Conservation (phyloP, 1,140 invertebrate species). For the Lineus longissimus region DNA sequence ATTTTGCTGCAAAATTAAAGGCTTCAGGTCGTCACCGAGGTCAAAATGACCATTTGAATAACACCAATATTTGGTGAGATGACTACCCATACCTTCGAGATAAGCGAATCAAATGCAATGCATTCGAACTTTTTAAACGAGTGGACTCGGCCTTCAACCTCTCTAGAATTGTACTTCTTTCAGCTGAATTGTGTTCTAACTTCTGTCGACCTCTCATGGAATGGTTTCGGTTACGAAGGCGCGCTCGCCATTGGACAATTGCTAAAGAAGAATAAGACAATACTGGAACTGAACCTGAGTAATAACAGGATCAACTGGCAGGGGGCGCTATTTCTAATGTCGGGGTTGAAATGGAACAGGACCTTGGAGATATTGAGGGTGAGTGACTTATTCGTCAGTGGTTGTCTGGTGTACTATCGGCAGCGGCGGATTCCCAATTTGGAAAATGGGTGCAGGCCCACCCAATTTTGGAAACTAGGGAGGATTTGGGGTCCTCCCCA, state of each 20-base stretch:
- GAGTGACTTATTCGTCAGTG: neutral
- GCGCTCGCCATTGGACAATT: constrained; percentile 33
- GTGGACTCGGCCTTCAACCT: too few species aligned
- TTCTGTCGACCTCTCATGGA: constrained; percentile 37
- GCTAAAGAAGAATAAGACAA: constrained; percentile 30
- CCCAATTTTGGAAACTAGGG: too few species aligned
- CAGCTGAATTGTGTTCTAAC: constrained; percentile 32
- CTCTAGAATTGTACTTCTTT: constrained; percentile 1
- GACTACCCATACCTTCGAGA: too few species aligned
- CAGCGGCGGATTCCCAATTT: too few species aligned
- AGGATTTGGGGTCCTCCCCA: too few species aligned
- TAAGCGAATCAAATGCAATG: too few species aligned
- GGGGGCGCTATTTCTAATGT: constrained; percentile 17
- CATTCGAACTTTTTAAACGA: too few species aligned
- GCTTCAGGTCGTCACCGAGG: too few species aligned
- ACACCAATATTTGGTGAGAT: too few species aligned
- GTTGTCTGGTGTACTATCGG: neutral
- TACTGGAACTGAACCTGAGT: constrained; percentile 34
- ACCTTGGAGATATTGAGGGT: neutral
- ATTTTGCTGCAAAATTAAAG: too few species aligned
- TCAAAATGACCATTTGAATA: too few species aligned
- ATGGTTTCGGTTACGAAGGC: constrained; percentile 47
- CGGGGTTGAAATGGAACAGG: neutral
- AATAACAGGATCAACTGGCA: constrained; percentile 42
- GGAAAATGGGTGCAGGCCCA: too few species aligned